Percentiles rank a stretch among this genome's conserved stretches.
Evolutionary conservation across 2,888 invertebrate genomes (phyloP).

Genomic region (Pristionchus exspectatus): DNA sequence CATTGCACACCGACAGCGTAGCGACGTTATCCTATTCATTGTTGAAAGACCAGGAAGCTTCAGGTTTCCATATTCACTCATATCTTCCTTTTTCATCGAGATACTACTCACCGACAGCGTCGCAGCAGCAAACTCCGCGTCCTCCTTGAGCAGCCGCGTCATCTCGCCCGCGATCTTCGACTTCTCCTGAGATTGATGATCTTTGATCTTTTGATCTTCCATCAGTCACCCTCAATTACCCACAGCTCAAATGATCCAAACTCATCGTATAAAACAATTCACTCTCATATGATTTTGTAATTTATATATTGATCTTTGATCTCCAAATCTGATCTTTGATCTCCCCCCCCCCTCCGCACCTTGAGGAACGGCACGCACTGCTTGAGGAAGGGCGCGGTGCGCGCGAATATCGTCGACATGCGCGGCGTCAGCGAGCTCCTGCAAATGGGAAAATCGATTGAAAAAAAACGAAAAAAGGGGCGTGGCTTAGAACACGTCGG

Average conservation of each 20-base stretch:
- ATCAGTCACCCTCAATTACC: not conserved
- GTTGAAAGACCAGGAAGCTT: too few relatives aligned
- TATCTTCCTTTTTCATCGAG: too few relatives aligned
- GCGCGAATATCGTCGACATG: conserved; percentile 66
- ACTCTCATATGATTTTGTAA: not conserved
- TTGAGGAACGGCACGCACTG: not conserved
- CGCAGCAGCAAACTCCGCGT: conserved; percentile 74
- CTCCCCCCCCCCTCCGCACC: not conserved
- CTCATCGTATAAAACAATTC: too few relatives aligned
- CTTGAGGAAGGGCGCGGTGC: conserved; percentile 72
- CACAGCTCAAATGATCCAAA: too few relatives aligned
- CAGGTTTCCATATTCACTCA: too few relatives aligned
- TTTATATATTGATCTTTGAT: not conserved
- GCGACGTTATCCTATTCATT: too few relatives aligned
- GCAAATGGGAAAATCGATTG: conserved; percentile 19
- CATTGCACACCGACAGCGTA: too few relatives aligned
- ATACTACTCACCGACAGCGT: conserved; percentile 61
- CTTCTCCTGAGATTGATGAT: conserved; percentile 67
- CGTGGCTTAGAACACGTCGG: not conserved
- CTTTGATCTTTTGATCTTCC: not conserved
- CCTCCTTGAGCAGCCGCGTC: conserved; percentile 66
- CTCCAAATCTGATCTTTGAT: not conserved
- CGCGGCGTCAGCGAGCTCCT: conserved; percentile 71
- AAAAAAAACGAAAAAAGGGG: conserved; percentile 5
- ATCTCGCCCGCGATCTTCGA: conserved; percentile 65